These are phyloP conservation scores for Perodicticus potto DNA, from an alignment of 2,797 vertebrate genomes.

Conservation along the genomic window DNA sequence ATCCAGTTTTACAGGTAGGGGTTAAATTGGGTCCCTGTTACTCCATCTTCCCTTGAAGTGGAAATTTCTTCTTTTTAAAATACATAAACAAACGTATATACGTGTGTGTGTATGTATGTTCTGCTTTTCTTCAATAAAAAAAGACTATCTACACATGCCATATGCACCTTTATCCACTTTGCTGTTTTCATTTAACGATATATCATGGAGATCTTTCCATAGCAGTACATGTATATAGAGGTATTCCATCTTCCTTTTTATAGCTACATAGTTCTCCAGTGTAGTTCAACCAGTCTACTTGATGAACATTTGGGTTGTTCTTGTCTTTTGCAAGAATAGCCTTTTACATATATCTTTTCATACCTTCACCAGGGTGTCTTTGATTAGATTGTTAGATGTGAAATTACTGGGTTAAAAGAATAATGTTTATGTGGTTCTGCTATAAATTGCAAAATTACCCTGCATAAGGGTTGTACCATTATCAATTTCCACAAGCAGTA, in stretches of 20 bases:
- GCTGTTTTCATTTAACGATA: not conserved
- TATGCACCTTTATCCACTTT: not conserved
- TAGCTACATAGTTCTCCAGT: not conserved
- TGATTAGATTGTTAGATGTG: not conserved
- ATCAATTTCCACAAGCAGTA: not conserved
- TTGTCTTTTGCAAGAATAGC: not conserved
- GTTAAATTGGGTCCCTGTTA: not conserved
- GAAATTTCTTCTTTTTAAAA: not conserved
- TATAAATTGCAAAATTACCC: not conserved
- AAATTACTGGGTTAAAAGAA: not conserved
- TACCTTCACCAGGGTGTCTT: not conserved
- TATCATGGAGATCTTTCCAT: not conserved
- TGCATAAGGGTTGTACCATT: not conserved
- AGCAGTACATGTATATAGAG: not conserved
- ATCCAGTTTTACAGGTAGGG: not conserved
- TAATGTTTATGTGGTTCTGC: not conserved
- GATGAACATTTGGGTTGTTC: not conserved
- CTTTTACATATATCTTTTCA: not conserved
- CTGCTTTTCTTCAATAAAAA: not conserved
- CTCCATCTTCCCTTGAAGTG: not conserved
- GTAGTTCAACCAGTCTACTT: not conserved
- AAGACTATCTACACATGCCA: not conserved
- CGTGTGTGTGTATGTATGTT: not conserved
- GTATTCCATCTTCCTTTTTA: not conserved
- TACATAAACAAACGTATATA: not conserved